phyloP scores from a whole-genome alignment of 2,888 invertebrate genomes.

The Eupithecia insigniata region DNA sequence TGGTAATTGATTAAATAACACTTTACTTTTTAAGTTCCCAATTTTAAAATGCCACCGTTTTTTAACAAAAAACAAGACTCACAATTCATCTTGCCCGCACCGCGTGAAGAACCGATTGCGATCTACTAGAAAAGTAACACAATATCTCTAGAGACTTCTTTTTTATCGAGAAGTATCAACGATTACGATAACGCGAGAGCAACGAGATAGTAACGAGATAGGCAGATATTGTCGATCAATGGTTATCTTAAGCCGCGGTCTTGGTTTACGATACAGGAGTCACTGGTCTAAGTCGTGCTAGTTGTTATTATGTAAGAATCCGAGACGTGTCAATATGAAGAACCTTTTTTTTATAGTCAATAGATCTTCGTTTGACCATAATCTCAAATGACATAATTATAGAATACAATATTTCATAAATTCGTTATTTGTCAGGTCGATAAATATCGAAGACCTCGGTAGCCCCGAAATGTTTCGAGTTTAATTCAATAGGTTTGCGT shows the following conservation, averaged over 20 bases:
- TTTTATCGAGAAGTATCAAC: conserved; percentile 74
- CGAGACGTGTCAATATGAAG: too few relatives aligned
- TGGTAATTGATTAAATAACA: not conserved
- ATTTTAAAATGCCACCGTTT: not conserved
- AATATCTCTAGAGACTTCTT: conserved; percentile 58
- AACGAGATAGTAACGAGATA: conserved; percentile 49
- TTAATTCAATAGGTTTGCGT: too few relatives aligned
- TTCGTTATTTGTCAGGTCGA: too few relatives aligned
- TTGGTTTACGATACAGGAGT: conserved; percentile 12
- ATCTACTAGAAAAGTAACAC: conserved; percentile 67
- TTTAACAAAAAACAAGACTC: conserved; percentile 51
- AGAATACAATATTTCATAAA: too few relatives aligned
- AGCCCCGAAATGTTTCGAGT: too few relatives aligned
- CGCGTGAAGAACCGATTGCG: conserved; percentile 57
- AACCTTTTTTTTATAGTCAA: too few relatives aligned
- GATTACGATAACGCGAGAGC: conserved; percentile 63
- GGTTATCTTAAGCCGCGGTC: conserved; percentile 54
- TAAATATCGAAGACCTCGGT: too few relatives aligned
- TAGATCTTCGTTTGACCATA: too few relatives aligned
- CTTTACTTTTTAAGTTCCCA: not conserved
- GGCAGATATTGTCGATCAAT: conserved; percentile 72
- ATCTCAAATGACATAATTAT: too few relatives aligned
- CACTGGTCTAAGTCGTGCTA: not conserved
- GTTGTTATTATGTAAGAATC: not conserved
- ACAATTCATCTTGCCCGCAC: conserved; percentile 75